Base-by-base conservation (phyloP, 2,113 vertebrate genomes). In the Neoarius graeffei region DNA sequence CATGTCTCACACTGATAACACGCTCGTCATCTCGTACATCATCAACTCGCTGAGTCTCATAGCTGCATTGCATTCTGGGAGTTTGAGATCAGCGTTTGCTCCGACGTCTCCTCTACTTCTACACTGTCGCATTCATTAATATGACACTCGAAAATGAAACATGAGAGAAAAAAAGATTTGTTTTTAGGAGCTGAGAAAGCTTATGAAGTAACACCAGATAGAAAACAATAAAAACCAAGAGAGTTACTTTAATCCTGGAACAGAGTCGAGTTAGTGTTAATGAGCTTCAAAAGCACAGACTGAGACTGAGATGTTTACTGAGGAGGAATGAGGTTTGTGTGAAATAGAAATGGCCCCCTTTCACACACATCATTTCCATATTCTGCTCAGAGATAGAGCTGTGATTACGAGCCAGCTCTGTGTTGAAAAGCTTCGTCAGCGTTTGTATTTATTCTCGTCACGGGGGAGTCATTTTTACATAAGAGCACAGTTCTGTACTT, bases 331-430 rank as follows among this genome's bases (percentile, higher is more conserved):
- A n/a, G 50, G 48, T 66, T 85, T 85, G 84, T 66, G 30, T 85
- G 5, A 11, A 54, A 52, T 6, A 77, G 20, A 59, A 89, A 56
- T 73, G 79, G 6, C 81, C 20, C 42, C 85, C 73, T n/a, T 81
- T 87, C 57, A 30, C 76, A 66, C 87, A 76, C 27, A 67, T 74
- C 35, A 85, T 89, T 89, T 89, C 76, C 83, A 85, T 85, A 87
- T 82, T 82, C 87, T 27, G 57, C 60, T 59, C 48, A 56, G 86
- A 85, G 83, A 81, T 25, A 81, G 69, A 54, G 74, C 67, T 73
- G 60, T 77, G 73, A 48, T 79, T 81, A 81, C 62, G 57, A 81
- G 71, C 23, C 23, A 20, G 81, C 52, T 74, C 20, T 3, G 42
- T 56, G 82, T 82, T 67, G 64, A 57, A 64, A 74, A 8, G 57